A percentile compares a stretch with the other conserved stretches of the same genome.
These are phyloP conservation scores for Mastomys coucha DNA, from an alignment of 2,113 vertebrate genomes.

Conservation along the genomic window DNA sequence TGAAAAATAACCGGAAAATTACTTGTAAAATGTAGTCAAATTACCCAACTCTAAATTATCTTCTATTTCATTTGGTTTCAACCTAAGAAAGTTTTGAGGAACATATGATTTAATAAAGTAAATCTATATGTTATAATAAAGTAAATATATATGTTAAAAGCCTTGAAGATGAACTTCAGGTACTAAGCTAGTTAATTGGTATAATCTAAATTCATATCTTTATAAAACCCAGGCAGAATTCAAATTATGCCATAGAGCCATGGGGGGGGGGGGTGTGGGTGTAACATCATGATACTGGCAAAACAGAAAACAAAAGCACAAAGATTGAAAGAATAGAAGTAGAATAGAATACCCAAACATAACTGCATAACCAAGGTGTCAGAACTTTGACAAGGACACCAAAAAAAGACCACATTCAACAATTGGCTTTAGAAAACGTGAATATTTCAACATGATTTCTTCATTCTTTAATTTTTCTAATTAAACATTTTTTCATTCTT, in stretches of 20 bases:
- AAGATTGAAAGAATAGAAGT: neutral
- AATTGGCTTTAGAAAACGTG: neutral
- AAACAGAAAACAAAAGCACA: neutral
- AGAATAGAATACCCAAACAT: neutral
- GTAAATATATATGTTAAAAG: neutral
- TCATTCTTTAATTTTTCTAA: too few relatives aligned
- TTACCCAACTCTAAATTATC: conserved; percentile 36
- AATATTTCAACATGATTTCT: neutral
- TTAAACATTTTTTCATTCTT: too few relatives aligned
- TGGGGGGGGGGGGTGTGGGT: too few relatives aligned
- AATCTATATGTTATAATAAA: neutral
- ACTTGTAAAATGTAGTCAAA: conserved; percentile 4
- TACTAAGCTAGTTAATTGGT: neutral
- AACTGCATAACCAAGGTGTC: neutral
- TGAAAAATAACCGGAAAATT: conserved; percentile 27
- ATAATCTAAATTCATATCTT: neutral
- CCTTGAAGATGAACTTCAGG: neutral
- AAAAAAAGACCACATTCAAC: neutral
- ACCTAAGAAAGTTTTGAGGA: neutral
- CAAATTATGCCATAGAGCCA: neutral
- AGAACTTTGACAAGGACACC: neutral
- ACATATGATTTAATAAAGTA: neutral
- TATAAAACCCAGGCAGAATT: neutral
- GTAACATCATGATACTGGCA: neutral
- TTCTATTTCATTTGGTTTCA: neutral